Evolutionary conservation across 1,140 invertebrate species (phyloP), one percentile per base, ranked within the genome.

Genomic region (Ceratina australensis): DNA sequence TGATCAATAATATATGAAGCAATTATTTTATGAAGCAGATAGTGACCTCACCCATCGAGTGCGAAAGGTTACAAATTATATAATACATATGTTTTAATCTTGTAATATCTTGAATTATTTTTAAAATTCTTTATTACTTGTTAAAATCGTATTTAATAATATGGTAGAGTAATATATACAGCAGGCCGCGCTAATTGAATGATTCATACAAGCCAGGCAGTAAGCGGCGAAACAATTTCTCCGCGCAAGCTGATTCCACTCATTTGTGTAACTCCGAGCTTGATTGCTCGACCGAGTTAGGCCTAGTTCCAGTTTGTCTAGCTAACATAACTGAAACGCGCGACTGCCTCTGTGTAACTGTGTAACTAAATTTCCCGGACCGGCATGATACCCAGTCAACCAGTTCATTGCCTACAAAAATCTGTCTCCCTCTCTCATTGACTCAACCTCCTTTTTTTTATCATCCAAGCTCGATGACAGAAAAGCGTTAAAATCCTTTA

Each of bases 211-310:
- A 4, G 4, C 20, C 22, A 13, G 28, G 4, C 50, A 26, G 26
- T 8, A 20, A 28, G 26, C 28, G 50, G 28, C 65, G 50, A 20
- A 54, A 54, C 26, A 28, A 54, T 54, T 68, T 18, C 63, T 57
- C 8, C 15, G 5, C 15, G 56, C 28, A 47, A 71, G 8, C 24
- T 54, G 65, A 67, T 67, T 54, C 50, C 28, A 18, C 24, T 16
- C 26, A 54, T 54, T 20, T 68, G 13, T 13, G 24, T 33, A 54
- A 68, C 26, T 12, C 12, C 12, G 33, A 54, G 50, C 66, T 33
- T 54, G 66, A 68, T 54, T 68, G n/a, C 13, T 22, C 24, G 26
- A 5, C n/a, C 8, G 12, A 54, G 50, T 68, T 68, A 54, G 66
- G 66, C 24, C 50, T 68, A 50, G 22, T 42, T 42, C 33, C 33